Percentiles rank a stretch among this genome's conserved stretches.
These are phyloP conservation scores for Macrotis lagotis DNA, from an alignment of 2,113 vertebrate genomes.

Conservation along the genomic window DNA sequence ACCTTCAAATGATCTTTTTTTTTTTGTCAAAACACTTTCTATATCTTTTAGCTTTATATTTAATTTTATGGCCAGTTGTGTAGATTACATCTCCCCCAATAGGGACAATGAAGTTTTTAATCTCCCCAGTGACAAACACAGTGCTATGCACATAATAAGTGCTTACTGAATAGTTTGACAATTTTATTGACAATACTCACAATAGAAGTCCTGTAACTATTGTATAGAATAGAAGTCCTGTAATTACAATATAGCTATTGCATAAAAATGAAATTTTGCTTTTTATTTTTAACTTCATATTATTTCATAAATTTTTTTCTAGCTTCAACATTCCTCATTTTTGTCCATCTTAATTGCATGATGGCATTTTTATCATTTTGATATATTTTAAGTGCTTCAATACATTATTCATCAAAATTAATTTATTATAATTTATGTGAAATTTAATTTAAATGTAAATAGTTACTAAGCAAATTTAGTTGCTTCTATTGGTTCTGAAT, in stretches of 20 bases:
- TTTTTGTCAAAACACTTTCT: neutral
- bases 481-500: neutral
- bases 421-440: neutral
- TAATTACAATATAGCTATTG: neutral
- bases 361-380: neutral
- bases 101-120: neutral
- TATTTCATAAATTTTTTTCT: neutral
- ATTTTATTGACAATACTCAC: neutral
- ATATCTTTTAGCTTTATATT: neutral
- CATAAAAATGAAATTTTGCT: neutral
- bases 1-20: neutral
- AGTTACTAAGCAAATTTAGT: neutral
- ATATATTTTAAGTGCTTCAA: neutral
- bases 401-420: neutral
- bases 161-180: neutral
- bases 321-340: neutral
- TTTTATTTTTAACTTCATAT: neutral
- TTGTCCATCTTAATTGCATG: neutral
- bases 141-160: neutral
- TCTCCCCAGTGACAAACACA: neutral
- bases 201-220: neutral
- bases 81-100: neutral
- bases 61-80: neutral
- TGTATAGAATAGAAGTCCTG: no score
- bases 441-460: neutral